Evolutionary conservation across 2,797 vertebrate species (phyloP).

Genomic region (Lepilemur septentrionalis): DNA sequence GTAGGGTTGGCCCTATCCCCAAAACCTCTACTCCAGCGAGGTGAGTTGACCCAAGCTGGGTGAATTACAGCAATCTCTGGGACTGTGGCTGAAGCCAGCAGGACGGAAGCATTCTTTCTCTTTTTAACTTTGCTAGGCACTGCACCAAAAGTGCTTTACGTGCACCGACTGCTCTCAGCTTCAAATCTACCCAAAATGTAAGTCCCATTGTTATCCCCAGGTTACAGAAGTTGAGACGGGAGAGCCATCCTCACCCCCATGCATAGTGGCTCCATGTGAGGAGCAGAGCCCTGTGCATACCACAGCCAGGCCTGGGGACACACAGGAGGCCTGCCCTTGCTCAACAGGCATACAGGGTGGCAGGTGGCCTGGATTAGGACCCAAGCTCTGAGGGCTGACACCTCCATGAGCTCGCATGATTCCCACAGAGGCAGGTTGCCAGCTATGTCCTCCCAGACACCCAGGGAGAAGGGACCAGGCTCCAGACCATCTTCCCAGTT

Average conservation of each 20-base stretch:
- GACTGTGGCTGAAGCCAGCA: background rate
- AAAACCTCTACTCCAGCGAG: background rate
- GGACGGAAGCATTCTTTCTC: background rate
- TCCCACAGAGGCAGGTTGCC: background rate
- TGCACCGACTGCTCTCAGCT: background rate
- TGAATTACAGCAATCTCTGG: background rate
- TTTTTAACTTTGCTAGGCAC: background rate
- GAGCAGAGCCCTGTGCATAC: accelerated
- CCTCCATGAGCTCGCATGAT: background rate
- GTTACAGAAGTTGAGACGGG: background rate
- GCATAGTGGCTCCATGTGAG: background rate
- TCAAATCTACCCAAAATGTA: background rate
- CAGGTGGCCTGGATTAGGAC: background rate
- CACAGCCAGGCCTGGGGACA: background rate
- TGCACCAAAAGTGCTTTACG: background rate
- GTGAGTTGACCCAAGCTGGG: background rate
- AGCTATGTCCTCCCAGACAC: background rate
- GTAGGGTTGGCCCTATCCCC: background rate
- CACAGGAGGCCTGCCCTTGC: background rate
- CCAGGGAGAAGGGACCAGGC: background rate
- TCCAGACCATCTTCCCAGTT: background rate
- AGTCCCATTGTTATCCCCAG: background rate
- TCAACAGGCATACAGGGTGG: accelerated
- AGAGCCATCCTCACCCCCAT: accelerated
- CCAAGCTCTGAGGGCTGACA: background rate